phyloP scores from a whole-genome alignment of 2,113 vertebrate genomes.

The Corythornis cristatus region DNA sequence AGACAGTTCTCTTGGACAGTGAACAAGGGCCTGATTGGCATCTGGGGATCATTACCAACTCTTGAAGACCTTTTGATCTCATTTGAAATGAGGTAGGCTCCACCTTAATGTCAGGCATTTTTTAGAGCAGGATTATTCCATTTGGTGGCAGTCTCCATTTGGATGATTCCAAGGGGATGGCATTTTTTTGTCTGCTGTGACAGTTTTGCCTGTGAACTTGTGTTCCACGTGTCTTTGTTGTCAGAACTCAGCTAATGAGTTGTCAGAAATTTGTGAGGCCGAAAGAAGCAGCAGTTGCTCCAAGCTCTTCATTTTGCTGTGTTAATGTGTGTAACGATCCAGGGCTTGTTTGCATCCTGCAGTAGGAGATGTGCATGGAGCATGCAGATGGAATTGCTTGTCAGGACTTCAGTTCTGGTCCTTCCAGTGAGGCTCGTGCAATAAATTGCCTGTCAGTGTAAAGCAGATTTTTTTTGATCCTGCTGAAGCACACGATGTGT shows the following conservation, averaged over 20 bases:
- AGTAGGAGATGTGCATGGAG: background rate
- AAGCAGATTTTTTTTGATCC: background rate
- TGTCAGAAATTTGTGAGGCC: conserved; percentile 27
- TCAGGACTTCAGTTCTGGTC: background rate
- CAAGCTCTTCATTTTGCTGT: conserved; percentile 16
- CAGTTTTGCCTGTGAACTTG: background rate
- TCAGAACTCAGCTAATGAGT: conserved; percentile 21
- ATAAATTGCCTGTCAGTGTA: background rate
- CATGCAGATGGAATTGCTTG: background rate
- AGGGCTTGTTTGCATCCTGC: background rate
- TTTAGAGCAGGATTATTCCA: background rate
- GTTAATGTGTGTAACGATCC: background rate
- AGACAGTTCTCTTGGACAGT: background rate
- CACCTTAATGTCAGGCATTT: background rate
- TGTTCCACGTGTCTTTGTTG: background rate
- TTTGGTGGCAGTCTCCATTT: background rate
- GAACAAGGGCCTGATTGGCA: background rate
- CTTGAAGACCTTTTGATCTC: background rate
- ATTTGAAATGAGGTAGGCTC: background rate
- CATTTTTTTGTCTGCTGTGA: conserved; percentile 1
- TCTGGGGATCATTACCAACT: background rate
- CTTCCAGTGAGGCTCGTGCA: background rate
- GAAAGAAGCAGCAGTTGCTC: background rate
- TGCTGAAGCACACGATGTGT: background rate
- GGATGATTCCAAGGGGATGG: background rate